Conservation (phyloP, 1,140 invertebrate species). For the Cyclina sinensis region DNA sequence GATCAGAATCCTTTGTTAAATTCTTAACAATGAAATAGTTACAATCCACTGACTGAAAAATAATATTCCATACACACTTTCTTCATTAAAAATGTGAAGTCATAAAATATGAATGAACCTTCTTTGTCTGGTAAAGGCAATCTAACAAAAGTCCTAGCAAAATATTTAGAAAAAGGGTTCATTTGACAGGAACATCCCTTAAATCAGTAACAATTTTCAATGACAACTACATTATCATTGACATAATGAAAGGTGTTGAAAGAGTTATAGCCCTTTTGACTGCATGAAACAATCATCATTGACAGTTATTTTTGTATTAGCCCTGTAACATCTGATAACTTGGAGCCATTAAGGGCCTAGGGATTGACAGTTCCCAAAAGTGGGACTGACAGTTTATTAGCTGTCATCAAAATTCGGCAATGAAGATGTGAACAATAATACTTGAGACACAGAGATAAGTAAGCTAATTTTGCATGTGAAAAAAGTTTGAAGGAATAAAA, state of each 20-base stretch:
- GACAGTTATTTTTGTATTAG: constrained; percentile 7
- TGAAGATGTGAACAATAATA: constrained; percentile 39
- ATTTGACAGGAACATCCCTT: neutral
- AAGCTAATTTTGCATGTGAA: too few species aligned
- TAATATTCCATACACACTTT: too few species aligned
- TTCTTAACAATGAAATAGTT: too few species aligned
- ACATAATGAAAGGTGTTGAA: constrained; percentile 64
- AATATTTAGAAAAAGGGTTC: neutral
- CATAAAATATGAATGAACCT: neutral
- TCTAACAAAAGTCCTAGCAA: neutral
- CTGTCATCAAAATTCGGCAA: constrained; percentile 18
- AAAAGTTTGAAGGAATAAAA: too few species aligned
- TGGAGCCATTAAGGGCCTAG: constrained; percentile 26
- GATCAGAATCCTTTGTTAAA: too few species aligned
- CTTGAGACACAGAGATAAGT: too few species aligned
- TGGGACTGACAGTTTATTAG: constrained; percentile 51
- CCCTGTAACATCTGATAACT: neutral
- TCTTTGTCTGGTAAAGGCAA: neutral
- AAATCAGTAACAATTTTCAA: constrained; percentile 9
- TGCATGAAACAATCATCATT: constrained; percentile 2
- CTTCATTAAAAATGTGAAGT: neutral
- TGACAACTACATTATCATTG: constrained; percentile 38
- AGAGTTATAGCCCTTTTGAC: constrained; percentile 51
- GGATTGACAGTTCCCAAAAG: constrained; percentile 56
- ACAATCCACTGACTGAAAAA: too few species aligned